Conservation (phyloP, 1,140 invertebrate genomes). For the Trichogramma pretiosum region DNA sequence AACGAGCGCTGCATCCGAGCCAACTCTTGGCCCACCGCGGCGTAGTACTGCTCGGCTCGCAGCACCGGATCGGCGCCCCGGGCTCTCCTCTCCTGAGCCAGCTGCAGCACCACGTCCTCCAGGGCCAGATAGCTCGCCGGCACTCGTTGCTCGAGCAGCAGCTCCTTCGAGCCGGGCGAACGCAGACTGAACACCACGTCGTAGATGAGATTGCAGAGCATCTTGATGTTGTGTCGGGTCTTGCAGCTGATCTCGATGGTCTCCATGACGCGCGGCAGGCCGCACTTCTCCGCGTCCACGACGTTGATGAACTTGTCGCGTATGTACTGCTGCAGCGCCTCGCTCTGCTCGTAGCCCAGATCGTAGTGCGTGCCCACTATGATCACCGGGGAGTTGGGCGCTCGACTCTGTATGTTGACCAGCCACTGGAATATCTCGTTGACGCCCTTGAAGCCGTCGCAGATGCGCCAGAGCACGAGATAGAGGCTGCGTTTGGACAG, state of each 20-base stretch:
- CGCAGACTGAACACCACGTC: constrained; percentile 85
- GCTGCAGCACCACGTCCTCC: constrained; percentile 78
- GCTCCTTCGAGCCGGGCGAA: constrained; percentile 82
- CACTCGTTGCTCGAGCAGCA: constrained; percentile 87
- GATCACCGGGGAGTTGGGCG: constrained; percentile 87
- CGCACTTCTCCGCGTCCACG: constrained; percentile 91
- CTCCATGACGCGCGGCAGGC: constrained; percentile 85
- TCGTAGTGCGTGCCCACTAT: constrained; percentile 95
- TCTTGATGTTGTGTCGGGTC: constrained; percentile 82
- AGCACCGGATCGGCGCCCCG: constrained; percentile 78
- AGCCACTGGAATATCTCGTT: constrained; percentile 90
- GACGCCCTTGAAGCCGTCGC: constrained; percentile 85
- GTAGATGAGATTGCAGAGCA: constrained; percentile 88
- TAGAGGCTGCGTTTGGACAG: constrained; percentile 91
- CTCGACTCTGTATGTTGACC: constrained; percentile 87
- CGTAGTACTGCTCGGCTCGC: constrained; percentile 74
- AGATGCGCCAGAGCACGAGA: constrained; percentile 90
- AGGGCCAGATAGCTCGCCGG: constrained; percentile 91
- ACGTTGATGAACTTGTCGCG: constrained; percentile 85
- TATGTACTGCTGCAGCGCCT: constrained; percentile 82
- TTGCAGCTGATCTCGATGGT: constrained; percentile 88
- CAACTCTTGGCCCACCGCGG: constrained; percentile 62
- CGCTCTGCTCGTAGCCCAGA: constrained; percentile 65
- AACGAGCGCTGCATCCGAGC: constrained; percentile 59
- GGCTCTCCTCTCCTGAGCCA: constrained; percentile 58